Conservation (phyloP, 1,140 invertebrate genomes). For the Zaprionus lachaisei region DNA sequence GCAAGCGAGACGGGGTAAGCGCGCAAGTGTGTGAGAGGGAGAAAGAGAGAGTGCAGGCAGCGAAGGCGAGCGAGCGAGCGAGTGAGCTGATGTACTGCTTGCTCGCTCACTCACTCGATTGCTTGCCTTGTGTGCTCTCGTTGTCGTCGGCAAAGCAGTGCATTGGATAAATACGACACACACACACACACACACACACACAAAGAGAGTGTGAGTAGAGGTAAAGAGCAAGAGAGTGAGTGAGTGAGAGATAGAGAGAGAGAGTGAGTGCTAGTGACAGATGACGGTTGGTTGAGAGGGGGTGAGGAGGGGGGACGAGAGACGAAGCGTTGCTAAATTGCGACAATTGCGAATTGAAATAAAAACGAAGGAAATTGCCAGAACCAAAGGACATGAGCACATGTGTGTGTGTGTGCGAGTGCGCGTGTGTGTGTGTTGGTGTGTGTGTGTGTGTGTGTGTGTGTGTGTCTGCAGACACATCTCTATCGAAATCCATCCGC, state of each 20-base stretch:
- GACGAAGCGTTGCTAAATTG: slow-evolving; percentile 20
- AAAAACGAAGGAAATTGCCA: not conserved
- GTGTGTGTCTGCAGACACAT: too few species aligned
- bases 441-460: not conserved
- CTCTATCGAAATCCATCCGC: not conserved
- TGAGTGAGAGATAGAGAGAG: not conserved
- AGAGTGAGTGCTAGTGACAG: not conserved
- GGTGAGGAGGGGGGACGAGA: not conserved
- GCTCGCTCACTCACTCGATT: slow-evolving; percentile 11
- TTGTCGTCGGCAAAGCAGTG: not conserved
- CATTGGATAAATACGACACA: slow-evolving; percentile 1
- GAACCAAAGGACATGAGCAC: not conserved
- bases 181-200: not conserved
- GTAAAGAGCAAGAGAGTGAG: not conserved
- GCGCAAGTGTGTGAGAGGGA: not conserved
- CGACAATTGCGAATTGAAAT: slow-evolving; percentile 45
- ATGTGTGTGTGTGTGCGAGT: not conserved
- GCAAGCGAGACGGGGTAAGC: slow-evolving; percentile 24
- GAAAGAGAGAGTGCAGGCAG: slow-evolving; percentile 11
- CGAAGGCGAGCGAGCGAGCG: slow-evolving; percentile 12
- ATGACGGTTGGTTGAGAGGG: not conserved
- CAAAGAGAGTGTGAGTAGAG: not conserved
- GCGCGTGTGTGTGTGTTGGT: not conserved
- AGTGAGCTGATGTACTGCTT: slow-evolving; percentile 11
- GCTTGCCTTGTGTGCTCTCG: not conserved